Evolutionary conservation across 2,113 vertebrate genomes (phyloP), one percentile per base, ranked within the genome.

Genomic region (Trogon melanurus): DNA sequence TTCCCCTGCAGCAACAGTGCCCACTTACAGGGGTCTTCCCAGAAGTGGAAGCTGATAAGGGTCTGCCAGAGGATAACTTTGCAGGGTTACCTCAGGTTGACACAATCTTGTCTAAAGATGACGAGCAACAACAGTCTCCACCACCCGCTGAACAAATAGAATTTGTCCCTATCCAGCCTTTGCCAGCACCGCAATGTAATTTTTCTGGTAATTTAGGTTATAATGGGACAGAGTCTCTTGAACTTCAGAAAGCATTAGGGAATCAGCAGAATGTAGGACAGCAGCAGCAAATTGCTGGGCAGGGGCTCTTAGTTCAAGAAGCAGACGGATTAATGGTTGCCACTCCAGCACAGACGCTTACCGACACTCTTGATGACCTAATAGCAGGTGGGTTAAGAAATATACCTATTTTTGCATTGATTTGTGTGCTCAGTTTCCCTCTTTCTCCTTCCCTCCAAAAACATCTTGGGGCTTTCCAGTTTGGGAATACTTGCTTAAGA

Each of bases 301-400:
- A 99, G 94, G 99, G 98, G 88, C 98, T 99, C 95, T 98, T 99
- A 98, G 98, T 99, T 97, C 99, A 99, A 98, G 98, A 99, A 97
- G 96, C 98, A 96, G 98, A 99, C 87, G 98, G 98, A 98, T 98
- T 99, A 98, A 99, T 99, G 99, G 98, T 99, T 98, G 99, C 98
- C 97, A 98, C 98, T 94, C 98, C 99, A 96, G 98, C 99, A 92
- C 99, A 99, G 98, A 99, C 98, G 96, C 99, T 99, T 98, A 99
- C 99, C 97, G 99, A 99, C 98, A 99, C 99, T 98, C 99, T 99
- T 98, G 99, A 99, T 97, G 99, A 99, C 98, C 99, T 99, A 98
- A 99, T 99, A 99, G 99, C 99, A 98, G 99, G 99, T 98, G 97
- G 97, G 99, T 98, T 97, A 86, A 98, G 98, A 98, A 97, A 97